Evolutionary conservation across 2,888 invertebrate genomes (phyloP), one percentile per base, ranked within the genome.

Genomic region (Conus canariensis): DNA sequence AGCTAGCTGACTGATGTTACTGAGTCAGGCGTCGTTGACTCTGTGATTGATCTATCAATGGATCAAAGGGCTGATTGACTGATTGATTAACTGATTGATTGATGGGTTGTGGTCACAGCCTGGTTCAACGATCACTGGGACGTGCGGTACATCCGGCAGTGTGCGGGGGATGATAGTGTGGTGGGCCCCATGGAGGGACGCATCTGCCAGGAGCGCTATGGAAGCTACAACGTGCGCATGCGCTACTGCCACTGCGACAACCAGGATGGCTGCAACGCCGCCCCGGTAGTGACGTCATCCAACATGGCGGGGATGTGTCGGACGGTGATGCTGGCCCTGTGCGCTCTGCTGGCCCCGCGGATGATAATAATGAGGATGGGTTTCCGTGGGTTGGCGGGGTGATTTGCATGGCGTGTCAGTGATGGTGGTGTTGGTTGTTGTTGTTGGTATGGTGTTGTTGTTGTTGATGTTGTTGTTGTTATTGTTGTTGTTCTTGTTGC

Each of bases 231-330:
- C 25, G 95, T 96, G 22, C 95, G 95, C 91, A 94, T 96, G 90
- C 94, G 95, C 87, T 95, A 96, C 92, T 96, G 96, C 90, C 96
- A 96, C 91, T 96, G 96, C 92, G 94, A 96, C 92, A 96, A 96
- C 93, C 96, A 96, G 93, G 96, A 96, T 92, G 85, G 89, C 67
- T 83, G 85, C 83, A 89, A 83, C 45, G 22, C 89, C 16, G 89
- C 83, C 12, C 87, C 70, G 22, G 87, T 67, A 30, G 59, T 88
- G 74, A 59, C 89, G 88, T 88, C 74, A 77, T 74, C 10, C 45
- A 80, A 83, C 70, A 30, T 59, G 70, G 70, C 25, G 70, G 58
- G n/a, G 3, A 45, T 59, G 77, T 45, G 56, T 22, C 9, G 22
- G 45, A 82, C 64, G 25, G n/a, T 87, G 64, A 45, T 58, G 30